Percentiles rank a stretch among this genome's conserved stretches.
These are phyloP conservation scores for Puntigrus tetrazona DNA, from an alignment of 2,113 vertebrate genomes.

Conservation along the genomic window DNA sequence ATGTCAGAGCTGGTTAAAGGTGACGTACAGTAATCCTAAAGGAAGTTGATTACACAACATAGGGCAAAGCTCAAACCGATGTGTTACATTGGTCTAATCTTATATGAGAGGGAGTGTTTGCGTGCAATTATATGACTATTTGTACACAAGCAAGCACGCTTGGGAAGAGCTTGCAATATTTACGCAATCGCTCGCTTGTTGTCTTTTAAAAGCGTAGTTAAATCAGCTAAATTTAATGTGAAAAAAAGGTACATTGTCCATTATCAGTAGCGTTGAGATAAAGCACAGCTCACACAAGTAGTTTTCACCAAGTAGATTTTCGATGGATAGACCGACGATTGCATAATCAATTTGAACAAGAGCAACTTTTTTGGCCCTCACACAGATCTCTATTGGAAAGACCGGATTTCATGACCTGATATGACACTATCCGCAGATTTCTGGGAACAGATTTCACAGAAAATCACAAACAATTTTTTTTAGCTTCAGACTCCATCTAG, in stretches of 20 bases:
- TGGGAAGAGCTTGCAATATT: background rate
- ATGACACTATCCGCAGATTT: background rate
- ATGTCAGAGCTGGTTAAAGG: background rate
- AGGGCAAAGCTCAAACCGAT: conserved; percentile 4
- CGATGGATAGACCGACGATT: no score
- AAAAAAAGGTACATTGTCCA: no score
- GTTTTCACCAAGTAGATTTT: no score
- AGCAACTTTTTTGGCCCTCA: no score
- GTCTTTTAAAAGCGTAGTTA: background rate
- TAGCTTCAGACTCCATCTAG: background rate
- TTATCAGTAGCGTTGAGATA: no score
- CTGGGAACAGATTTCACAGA: background rate
- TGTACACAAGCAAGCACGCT: background rate
- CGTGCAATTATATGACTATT: background rate
- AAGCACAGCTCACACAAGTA: no score
- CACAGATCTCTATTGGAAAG: no score
- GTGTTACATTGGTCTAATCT: background rate
- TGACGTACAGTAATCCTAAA: background rate
- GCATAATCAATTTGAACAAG: no score
- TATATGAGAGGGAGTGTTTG: background rate
- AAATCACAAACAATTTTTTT: background rate
- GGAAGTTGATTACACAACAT: conserved; percentile 9
- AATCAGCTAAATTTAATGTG: no score
- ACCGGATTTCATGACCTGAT: background rate
- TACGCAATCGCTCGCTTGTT: no score